Conservation (phyloP, 2,113 vertebrate species). For the Aegotheles bennettii region DNA sequence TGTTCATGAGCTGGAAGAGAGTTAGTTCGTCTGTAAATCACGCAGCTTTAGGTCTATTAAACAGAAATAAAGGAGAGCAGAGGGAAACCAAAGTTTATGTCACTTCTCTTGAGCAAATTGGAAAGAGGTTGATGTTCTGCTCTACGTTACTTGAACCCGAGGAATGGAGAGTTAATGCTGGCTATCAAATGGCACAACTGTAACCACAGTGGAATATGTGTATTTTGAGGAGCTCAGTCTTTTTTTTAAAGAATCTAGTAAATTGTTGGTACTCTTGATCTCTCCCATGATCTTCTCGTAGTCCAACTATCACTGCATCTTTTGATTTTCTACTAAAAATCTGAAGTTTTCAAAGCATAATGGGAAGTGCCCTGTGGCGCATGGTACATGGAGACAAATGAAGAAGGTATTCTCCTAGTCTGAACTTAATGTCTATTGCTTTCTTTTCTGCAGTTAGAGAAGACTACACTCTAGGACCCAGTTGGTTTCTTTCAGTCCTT, state of each 20-base stretch:
- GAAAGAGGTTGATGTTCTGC: background rate
- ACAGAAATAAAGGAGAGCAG: background rate
- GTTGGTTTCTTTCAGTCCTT: background rate
- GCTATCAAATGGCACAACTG: background rate
- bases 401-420: background rate
- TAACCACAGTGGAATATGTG: background rate
- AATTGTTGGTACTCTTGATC: background rate
- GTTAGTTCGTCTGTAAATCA: background rate
- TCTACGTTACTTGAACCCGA: background rate
- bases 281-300: background rate
- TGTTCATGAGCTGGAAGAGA: background rate
- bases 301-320: background rate
- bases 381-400: background rate
- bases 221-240: background rate
- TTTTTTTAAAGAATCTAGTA: background rate
- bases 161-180: background rate
- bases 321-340: background rate
- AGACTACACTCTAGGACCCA: background rate
- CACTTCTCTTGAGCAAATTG: background rate
- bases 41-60: rapidly evolving
- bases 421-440: background rate
- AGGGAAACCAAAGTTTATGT: background rate
- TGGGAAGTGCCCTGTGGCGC: background rate
- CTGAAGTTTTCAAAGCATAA: background rate
- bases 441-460: background rate